These are phyloP conservation scores for Hetaerina titia DNA, from an alignment of 2,888 invertebrate species.

Conservation along the genomic window DNA sequence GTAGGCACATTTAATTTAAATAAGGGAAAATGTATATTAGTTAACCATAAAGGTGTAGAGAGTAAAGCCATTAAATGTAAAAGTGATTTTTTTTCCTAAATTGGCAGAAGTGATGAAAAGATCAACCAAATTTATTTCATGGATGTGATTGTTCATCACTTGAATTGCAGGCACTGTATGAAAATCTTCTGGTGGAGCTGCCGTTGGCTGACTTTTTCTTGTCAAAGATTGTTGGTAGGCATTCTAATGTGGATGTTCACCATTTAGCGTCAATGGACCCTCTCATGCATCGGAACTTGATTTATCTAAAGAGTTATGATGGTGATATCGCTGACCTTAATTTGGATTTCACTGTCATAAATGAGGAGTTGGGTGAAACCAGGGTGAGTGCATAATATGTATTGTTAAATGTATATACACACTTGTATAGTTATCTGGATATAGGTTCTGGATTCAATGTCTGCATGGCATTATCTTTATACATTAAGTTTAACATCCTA, in stretches of 20 bases:
- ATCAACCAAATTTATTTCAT: neutral
- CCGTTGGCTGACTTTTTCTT: slow-evolving; percentile 98
- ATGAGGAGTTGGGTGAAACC: slow-evolving; percentile 93
- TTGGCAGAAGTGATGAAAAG: no score
- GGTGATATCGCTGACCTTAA: slow-evolving; percentile 93
- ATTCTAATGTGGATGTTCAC: slow-evolving; percentile 90
- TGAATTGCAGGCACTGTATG: slow-evolving; percentile 89
- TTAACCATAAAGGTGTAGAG: no score
- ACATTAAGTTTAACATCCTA: neutral
- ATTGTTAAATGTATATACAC: neutral
- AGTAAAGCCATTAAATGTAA: no score
- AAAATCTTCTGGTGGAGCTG: slow-evolving; percentile 95
- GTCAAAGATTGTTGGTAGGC: slow-evolving; percentile 90
- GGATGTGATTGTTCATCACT: slow-evolving; percentile 58
- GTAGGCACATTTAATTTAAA: no score
- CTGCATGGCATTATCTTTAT: neutral
- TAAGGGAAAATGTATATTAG: no score
- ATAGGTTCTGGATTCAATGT: neutral
- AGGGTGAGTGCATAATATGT: slow-evolving; percentile 78
- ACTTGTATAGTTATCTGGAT: neutral
- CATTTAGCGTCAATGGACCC: slow-evolving; percentile 96
- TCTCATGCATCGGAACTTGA: slow-evolving; percentile 92
- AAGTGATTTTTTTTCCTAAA: no score
- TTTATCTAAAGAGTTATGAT: slow-evolving; percentile 90
- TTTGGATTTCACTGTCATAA: slow-evolving; percentile 95